Conservation (phyloP, 92 coral and sea anemone species). For the Parazoanthus darwini region DNA sequence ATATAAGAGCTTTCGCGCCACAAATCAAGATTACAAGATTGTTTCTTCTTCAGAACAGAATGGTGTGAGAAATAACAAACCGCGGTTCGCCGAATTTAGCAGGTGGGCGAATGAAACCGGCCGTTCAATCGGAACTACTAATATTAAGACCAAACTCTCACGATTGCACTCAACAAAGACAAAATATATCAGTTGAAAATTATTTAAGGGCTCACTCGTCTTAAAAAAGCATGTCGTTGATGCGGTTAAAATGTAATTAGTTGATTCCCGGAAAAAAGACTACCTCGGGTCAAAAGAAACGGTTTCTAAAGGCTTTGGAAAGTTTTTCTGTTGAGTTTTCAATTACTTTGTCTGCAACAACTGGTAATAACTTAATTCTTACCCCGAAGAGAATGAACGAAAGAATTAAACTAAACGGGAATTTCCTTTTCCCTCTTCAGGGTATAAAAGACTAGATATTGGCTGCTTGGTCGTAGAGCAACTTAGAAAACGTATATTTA, state of each 20-base stretch:
- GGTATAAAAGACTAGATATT: neutral
- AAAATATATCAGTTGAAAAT: neutral
- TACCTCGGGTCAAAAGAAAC: neutral
- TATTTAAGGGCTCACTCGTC: neutral
- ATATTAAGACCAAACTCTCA: neutral
- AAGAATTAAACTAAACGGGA: neutral
- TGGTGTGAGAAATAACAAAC: conserved; percentile 16
- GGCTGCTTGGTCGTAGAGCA: neutral
- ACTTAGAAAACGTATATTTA: no score
- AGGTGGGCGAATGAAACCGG: neutral
- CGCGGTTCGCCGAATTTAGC: neutral
- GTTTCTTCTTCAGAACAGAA: neutral
- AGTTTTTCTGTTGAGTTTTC: no score
- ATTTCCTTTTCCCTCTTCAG: neutral
- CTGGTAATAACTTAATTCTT: neutral
- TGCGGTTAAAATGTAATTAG: neutral
- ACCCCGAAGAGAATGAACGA: neutral
- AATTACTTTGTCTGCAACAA: conserved; percentile 4
- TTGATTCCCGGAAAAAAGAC: neutral
- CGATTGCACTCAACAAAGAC: neutral
- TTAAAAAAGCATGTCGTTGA: neutral
- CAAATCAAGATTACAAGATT: conserved; percentile 16
- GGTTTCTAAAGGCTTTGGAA: neutral
- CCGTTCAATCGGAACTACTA: neutral
- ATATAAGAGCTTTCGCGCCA: neutral